Percentiles rank a stretch among this genome's conserved stretches.
These are phyloP conservation scores for Solea solea DNA, from an alignment of 2,113 vertebrate species.

Conservation along the genomic window DNA sequence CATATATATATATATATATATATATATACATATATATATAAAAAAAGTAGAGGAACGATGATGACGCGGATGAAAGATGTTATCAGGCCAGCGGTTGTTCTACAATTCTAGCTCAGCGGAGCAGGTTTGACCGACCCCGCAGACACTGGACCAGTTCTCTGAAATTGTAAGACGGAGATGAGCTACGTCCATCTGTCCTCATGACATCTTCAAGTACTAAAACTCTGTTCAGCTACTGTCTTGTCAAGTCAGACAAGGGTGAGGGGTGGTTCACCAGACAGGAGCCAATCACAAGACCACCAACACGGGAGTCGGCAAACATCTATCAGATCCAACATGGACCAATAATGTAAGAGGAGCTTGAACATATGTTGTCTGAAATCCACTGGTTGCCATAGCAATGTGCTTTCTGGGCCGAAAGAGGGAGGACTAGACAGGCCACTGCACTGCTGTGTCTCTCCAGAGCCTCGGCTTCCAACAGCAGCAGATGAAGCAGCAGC, in stretches of 20 bases:
- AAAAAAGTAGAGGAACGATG: conserved; percentile 45
- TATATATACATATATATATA: conserved; percentile 4
- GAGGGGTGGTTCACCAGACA: conserved; percentile 38
- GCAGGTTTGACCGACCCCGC: conserved; percentile 9
- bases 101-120: conserved; percentile 17
- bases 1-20: too few relatives aligned
- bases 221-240: conserved; percentile 13
- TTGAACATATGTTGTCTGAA: conserved; percentile 10
- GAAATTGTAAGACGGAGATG: conserved; percentile 36
- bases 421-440: conserved; percentile 16
- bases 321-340: conserved; percentile 76
- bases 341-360: conserved; percentile 69
- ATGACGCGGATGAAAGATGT: conserved; percentile 12
- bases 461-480: conserved; percentile 22
- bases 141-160: conserved; percentile 36
- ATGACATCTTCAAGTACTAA: conserved; percentile 55
- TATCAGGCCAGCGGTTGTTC: conserved; percentile 20
- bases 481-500: conserved; percentile 50
- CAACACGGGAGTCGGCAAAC: conserved; percentile 15
- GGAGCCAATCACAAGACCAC: conserved; percentile 15
- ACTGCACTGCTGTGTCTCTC: conserved; percentile 16
- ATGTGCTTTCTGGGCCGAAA: conserved; percentile 29
- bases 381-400: conserved; percentile 1
- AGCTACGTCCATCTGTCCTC: conserved; percentile 45
- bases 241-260: conserved; percentile 28